Conservation (phyloP, 53 echinoderm and acorn worm species). For the Temnopleurus reevesii region DNA sequence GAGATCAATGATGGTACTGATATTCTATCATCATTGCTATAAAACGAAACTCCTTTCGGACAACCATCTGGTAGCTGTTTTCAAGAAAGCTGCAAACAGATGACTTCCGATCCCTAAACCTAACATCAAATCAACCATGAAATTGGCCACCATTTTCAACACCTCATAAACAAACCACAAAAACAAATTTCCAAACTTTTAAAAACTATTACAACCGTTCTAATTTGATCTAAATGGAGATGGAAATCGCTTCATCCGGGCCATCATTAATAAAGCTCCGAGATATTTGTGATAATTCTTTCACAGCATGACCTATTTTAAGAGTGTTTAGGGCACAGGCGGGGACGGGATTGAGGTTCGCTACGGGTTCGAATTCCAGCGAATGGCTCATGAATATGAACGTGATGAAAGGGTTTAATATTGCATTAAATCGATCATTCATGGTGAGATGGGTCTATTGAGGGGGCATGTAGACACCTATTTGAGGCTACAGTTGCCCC, state of each 20-base stretch:
- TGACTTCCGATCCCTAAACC: slow-evolving; percentile 26
- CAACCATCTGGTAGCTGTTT: neutral
- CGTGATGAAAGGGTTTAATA: slow-evolving; percentile 20
- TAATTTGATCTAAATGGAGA: neutral
- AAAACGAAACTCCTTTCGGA: slow-evolving; percentile 15
- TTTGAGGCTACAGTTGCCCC: neutral
- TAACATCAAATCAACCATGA: slow-evolving; percentile 12
- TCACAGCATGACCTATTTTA: slow-evolving; percentile 22
- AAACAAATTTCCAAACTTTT: slow-evolving; percentile 12
- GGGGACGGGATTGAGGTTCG: neutral
- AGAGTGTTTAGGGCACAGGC: neutral
- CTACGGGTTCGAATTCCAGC: neutral
- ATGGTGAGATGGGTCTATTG: slow-evolving; percentile 23
- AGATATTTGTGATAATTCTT: slow-evolving; percentile 14
- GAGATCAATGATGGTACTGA: neutral
- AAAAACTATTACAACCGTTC: neutral
- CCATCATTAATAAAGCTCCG: neutral
- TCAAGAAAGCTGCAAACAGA: slow-evolving; percentile 13
- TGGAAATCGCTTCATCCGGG: neutral
- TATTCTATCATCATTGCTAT: slow-evolving; percentile 32
- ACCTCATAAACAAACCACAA: slow-evolving; percentile 16
- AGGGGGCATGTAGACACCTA: neutral
- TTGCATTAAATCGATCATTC: slow-evolving; percentile 31
- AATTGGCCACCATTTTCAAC: slow-evolving; percentile 10
- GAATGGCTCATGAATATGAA: slow-evolving; percentile 2